Evolutionary conservation across 2,888 invertebrate species (phyloP).

Genomic region (Ochlodes sylvanus): DNA sequence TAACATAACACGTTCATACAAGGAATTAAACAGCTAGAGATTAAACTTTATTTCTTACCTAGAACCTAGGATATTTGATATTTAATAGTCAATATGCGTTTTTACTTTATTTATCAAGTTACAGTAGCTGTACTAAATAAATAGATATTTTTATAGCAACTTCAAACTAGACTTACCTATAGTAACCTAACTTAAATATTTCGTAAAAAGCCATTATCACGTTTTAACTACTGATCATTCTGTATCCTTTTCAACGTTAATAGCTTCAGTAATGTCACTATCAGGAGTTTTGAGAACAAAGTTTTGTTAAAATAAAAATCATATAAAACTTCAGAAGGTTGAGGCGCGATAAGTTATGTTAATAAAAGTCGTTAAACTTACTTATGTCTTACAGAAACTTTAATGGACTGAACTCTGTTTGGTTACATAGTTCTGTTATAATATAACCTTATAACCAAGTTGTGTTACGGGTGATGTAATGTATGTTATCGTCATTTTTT

Average conservation of each 20-base stretch:
- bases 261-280: conserved; percentile 5
- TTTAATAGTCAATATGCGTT: too few relatives aligned
- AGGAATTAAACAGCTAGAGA: too few relatives aligned
- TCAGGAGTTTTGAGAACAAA: not conserved
- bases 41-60: too few relatives aligned
- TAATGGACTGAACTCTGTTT: not conserved
- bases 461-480: too few relatives aligned
- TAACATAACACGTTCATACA: too few relatives aligned
- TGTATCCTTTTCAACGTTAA: not conserved
- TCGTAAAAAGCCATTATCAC: not conserved
- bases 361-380: conserved; percentile 4
- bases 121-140: too few relatives aligned
- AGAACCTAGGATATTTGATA: too few relatives aligned
- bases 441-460: too few relatives aligned
- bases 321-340: conserved; percentile 2
- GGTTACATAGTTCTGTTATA: too few relatives aligned
- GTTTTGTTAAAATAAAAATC: conserved; percentile 4
- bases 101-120: too few relatives aligned
- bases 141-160: too few relatives aligned
- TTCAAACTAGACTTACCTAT: not conserved
- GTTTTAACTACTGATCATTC: not conserved
- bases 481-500: too few relatives aligned
- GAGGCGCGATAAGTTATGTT: not conserved
- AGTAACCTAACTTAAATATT: not conserved
- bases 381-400: not conserved